These are phyloP conservation scores for Cichlasoma orientale DNA, from an alignment of 2,797 vertebrate species.

Conservation along the genomic window DNA sequence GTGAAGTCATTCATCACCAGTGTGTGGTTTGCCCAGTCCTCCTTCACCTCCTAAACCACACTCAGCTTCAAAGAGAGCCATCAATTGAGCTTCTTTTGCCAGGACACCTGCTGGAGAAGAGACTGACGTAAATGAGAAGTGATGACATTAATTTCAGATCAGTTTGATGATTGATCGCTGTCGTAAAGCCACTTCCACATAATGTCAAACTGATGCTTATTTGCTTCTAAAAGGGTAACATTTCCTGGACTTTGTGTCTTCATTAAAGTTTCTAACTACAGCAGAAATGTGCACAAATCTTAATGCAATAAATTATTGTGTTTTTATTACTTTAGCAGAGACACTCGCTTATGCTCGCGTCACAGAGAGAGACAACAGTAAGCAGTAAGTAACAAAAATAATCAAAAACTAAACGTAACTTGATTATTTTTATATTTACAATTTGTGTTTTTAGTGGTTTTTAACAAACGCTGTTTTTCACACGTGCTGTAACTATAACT, in stretches of 20 bases:
- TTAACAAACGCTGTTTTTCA: background rate
- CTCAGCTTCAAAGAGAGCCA: constrained; percentile 70
- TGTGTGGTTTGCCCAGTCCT: constrained; percentile 64
- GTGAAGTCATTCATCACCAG: constrained; percentile 79
- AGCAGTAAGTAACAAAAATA: background rate
- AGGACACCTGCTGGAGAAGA: constrained; percentile 38
- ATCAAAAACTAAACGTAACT: too few relatives aligned
- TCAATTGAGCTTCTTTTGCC: constrained; percentile 55
- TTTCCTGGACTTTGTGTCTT: background rate
- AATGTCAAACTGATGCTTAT: background rate
- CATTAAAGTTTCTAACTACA: background rate
- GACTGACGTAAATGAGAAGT: constrained; percentile 37
- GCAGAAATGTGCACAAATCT: background rate
- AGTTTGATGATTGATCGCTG: constrained; percentile 30
- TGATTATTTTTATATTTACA: background rate
- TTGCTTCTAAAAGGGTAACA: background rate
- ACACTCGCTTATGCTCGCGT: too few relatives aligned
- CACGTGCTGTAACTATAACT: background rate
- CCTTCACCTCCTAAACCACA: constrained; percentile 75
- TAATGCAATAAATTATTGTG: background rate
- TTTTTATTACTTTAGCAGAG: background rate
- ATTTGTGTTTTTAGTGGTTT: background rate
- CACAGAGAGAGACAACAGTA: background rate
- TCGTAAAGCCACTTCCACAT: constrained; percentile 8
- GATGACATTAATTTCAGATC: constrained; percentile 42